A percentile compares a stretch with the other conserved stretches of the same genome.
Conservation (phyloP, 2,797 vertebrate genomes). For the Cyclura pinguis region DNA sequence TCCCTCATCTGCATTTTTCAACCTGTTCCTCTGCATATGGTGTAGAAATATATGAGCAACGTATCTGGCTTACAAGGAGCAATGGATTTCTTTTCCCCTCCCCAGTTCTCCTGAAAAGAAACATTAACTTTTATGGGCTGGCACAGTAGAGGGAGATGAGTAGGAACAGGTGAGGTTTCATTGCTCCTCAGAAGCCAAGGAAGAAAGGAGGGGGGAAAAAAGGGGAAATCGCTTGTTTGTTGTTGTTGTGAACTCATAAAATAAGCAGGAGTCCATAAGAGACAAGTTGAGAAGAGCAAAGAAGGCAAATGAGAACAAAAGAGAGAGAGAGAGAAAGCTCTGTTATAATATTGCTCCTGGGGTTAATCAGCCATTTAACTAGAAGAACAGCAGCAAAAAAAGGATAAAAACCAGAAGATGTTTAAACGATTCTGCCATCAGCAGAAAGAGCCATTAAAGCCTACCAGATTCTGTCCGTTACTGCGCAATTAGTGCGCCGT, state of each 20-base stretch:
- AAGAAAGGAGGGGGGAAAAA: too few species aligned
- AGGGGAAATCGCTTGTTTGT: background rate
- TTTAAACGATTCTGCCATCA: background rate
- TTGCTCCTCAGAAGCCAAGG: background rate
- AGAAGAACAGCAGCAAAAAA: constrained; percentile 13
- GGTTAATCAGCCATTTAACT: constrained; percentile 18
- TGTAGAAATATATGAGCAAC: too few species aligned
- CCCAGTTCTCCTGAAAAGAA: background rate
- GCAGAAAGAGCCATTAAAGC: background rate
- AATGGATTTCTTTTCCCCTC: background rate
- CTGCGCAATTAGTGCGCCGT: background rate
- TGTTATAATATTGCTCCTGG: background rate
- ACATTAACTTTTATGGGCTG: background rate
- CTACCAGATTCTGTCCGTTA: background rate
- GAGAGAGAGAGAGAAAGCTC: background rate
- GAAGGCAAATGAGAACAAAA: background rate
- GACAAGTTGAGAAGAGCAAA: background rate
- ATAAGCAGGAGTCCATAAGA: background rate
- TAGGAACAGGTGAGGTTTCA: background rate
- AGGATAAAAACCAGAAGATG: background rate
- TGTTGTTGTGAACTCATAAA: background rate
- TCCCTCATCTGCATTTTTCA: background rate
- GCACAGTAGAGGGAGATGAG: background rate
- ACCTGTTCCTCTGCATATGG: background rate
- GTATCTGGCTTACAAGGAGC: background rate